Percentiles rank a stretch among this genome's conserved stretches.
phyloP scores from a whole-genome alignment of 2,888 invertebrate species.

The Diaphora mendica region DNA sequence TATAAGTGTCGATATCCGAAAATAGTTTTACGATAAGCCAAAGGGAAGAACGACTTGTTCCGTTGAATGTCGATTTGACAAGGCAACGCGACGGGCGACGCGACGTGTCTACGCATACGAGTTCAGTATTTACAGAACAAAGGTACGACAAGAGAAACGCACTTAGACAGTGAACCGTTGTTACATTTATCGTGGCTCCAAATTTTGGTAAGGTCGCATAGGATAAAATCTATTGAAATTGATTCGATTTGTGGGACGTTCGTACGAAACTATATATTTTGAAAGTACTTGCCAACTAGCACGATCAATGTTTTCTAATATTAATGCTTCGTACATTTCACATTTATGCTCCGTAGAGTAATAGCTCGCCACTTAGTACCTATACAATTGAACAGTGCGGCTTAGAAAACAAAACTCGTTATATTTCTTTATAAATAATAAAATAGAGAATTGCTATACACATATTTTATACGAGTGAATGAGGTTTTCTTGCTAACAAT shows the following conservation, averaged over 20 bases:
- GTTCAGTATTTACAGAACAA: slow-evolving; percentile 31
- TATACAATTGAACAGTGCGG: background rate
- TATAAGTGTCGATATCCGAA: slow-evolving; percentile 68
- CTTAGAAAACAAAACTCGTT: background rate
- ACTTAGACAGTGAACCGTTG: background rate
- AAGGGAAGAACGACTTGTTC: slow-evolving; percentile 59
- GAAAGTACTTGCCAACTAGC: background rate
- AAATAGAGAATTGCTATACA: background rate
- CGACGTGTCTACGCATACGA: slow-evolving; percentile 53
- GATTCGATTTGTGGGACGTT: background rate
- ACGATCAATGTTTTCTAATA: background rate
- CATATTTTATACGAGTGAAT: background rate
- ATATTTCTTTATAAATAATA: background rate
- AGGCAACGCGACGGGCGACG: slow-evolving; percentile 36
- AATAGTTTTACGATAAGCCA: slow-evolving; percentile 78
- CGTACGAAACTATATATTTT: background rate
- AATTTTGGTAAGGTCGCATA: background rate
- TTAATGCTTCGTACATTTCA: background rate
- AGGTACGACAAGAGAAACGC: slow-evolving; percentile 13
- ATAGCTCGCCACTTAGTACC: background rate
- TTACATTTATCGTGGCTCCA: background rate
- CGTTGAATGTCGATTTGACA: slow-evolving; percentile 43
- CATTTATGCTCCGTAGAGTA: background rate
- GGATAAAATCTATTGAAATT: background rate
- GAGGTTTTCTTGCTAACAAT: background rate